These are phyloP conservation scores for Glaucidium brasilianum DNA, from an alignment of 2,113 vertebrate genomes.

Conservation along the genomic window DNA sequence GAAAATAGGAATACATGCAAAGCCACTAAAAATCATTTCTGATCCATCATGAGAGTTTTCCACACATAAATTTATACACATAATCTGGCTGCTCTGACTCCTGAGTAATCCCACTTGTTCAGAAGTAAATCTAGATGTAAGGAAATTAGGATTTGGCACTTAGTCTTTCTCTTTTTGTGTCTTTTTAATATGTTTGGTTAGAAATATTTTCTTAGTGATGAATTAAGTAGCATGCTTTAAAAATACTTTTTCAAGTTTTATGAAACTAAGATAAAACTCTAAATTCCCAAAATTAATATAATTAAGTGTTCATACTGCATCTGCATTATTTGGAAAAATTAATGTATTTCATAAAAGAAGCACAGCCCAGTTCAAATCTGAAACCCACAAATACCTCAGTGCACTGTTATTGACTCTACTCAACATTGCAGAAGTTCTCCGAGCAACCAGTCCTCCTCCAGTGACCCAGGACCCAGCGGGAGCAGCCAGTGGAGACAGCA, in stretches of 20 bases:
- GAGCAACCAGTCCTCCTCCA: conserved; percentile 97
- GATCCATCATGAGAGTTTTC: not conserved
- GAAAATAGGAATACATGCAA: not conserved
- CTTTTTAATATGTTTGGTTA: not conserved
- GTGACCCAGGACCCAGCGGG: conserved; percentile 89
- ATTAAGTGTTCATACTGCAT: not conserved
- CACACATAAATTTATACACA: not conserved
- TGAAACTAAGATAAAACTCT: not conserved
- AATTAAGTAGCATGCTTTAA: not conserved
- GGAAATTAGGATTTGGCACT: not conserved
- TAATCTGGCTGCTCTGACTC: not conserved
- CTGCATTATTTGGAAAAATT: not conserved
- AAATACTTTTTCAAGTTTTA: not conserved
- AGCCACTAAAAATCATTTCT: not conserved
- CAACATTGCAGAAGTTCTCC: conserved; percentile 91
- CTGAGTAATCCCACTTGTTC: not conserved
- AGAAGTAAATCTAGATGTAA: not conserved
- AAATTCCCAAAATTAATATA: not conserved
- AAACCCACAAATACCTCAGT: conserved; percentile 56
- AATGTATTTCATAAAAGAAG: not conserved
- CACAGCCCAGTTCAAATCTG: conserved; percentile 49
- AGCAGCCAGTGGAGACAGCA: conserved; percentile 91
- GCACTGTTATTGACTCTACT: conserved; percentile 69
- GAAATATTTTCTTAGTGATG: not conserved
- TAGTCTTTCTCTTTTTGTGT: not conserved